These are phyloP conservation scores for Neuroterus valhalla DNA, from an alignment of 1,140 invertebrate species.

Conservation along the genomic window DNA sequence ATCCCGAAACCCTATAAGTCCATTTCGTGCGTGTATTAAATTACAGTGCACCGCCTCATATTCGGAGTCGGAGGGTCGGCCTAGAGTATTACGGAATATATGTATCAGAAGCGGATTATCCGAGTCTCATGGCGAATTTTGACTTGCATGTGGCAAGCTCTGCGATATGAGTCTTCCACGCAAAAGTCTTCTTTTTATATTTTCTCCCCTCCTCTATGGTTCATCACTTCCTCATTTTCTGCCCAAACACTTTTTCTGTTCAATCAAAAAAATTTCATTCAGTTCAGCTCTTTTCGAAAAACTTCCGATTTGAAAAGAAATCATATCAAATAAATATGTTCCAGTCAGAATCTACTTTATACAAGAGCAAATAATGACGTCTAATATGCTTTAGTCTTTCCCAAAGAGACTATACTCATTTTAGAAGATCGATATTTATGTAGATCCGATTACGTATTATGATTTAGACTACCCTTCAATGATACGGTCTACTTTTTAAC, in stretches of 20 bases:
- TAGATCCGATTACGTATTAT: too few species aligned
- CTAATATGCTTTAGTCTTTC: too few species aligned
- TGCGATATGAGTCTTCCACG: constrained; percentile 48
- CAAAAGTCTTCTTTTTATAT: constrained; percentile 47
- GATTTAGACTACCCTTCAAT: too few species aligned
- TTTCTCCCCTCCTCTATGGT: background rate
- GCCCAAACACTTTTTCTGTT: background rate
- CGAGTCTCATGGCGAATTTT: constrained; percentile 3
- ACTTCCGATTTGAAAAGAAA: too few species aligned
- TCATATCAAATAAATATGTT: too few species aligned
- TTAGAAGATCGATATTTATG: too few species aligned
- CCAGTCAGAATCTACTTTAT: too few species aligned
- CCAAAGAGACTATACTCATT: too few species aligned
- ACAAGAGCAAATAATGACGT: too few species aligned
- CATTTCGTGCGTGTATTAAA: constrained; percentile 73
- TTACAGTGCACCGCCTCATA: constrained; percentile 59
- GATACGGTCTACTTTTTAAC: too few species aligned
- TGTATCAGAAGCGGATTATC: constrained; percentile 26
- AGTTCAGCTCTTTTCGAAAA: too few species aligned
- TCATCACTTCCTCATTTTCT: background rate
- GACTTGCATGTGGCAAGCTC: constrained; percentile 39
- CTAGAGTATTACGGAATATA: constrained; percentile 40
- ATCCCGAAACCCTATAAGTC: constrained; percentile 74
- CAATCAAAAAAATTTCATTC: too few species aligned
- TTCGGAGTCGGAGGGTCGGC: constrained; percentile 48